Evolutionary conservation across 2,113 vertebrate species (phyloP).

Genomic region (Amblyopsis rosae): DNA sequence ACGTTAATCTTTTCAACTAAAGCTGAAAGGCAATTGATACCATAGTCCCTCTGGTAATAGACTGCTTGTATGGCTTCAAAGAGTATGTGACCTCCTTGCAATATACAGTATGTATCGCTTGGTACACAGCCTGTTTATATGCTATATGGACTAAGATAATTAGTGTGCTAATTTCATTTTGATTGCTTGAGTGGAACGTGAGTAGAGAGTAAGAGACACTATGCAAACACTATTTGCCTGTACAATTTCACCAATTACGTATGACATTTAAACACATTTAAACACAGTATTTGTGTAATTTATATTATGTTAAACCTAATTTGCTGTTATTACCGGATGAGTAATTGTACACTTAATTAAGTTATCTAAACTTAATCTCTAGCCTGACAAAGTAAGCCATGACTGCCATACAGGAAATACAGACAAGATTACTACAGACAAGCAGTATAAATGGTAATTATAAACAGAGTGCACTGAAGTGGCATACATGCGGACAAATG

Average conservation of each 20-base stretch:
- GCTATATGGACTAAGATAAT: conserved; percentile 1
- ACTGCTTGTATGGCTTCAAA: conserved; percentile 26
- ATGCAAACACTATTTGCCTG: background rate
- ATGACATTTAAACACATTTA: background rate
- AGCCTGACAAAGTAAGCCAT: no score
- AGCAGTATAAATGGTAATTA: no score
- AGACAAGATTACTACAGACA: no score
- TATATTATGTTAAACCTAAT: no score
- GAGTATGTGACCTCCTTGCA: conserved; percentile 17
- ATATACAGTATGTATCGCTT: conserved; percentile 1
- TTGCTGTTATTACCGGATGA: no score
- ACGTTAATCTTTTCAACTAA: conserved; percentile 26
- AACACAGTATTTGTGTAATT: no score
- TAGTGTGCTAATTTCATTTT: conserved; percentile 10
- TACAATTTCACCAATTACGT: background rate
- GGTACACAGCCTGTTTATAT: conserved; percentile 15
- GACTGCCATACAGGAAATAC: no score
- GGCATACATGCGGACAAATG: no score
- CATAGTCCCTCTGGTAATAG: conserved; percentile 3
- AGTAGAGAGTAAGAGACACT: background rate
- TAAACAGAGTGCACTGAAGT: no score
- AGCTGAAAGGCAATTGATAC: conserved; percentile 21
- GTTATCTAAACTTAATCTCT: no score
- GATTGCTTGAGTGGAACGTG: background rate
- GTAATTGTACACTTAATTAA: no score